Conservation (phyloP, 2,113 vertebrate species). For the Dendrocopos noguchii region DNA sequence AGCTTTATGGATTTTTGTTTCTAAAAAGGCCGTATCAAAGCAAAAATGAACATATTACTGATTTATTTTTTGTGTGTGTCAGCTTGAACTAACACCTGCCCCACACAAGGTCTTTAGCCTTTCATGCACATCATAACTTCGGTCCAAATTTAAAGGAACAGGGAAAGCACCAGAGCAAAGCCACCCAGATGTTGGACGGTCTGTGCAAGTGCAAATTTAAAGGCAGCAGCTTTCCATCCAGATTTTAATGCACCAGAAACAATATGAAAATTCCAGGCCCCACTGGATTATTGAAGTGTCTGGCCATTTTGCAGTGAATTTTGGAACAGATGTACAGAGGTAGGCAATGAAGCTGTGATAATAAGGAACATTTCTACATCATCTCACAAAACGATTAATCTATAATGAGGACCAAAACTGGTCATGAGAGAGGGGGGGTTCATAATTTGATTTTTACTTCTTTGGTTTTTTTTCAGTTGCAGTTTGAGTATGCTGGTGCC, state of each 20-base stretch:
- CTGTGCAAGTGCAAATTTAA: constrained; percentile 82
- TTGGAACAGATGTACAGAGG: constrained; percentile 82
- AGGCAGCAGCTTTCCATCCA: constrained; percentile 79
- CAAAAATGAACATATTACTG: constrained; percentile 71
- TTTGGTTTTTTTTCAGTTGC: constrained; percentile 13
- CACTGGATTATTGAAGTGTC: constrained; percentile 77
- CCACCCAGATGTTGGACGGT: constrained; percentile 91
- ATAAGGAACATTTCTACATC: constrained; percentile 82
- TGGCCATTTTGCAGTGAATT: constrained; percentile 79
- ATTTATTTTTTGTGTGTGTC: constrained; percentile 67
- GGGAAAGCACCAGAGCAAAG: constrained; percentile 81
- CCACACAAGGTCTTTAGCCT: constrained; percentile 76
- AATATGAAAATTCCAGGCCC: constrained; percentile 82
- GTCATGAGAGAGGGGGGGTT: constrained; percentile 43
- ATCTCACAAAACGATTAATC: constrained; percentile 78
- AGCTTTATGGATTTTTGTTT: constrained; percentile 6
- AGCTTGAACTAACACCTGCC: constrained; percentile 80
- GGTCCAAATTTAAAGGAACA: constrained; percentile 89
- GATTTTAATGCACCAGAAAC: constrained; percentile 79
- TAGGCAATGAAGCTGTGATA: constrained; percentile 82
- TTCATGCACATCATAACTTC: constrained; percentile 88
- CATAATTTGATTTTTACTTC: background rate
- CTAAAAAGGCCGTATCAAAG: constrained; percentile 53
- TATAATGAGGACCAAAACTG: constrained; percentile 73
- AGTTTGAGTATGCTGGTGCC: background rate